phyloP scores from a whole-genome alignment of 1,140 invertebrate genomes.

The Ridgeia piscesae region DNA sequence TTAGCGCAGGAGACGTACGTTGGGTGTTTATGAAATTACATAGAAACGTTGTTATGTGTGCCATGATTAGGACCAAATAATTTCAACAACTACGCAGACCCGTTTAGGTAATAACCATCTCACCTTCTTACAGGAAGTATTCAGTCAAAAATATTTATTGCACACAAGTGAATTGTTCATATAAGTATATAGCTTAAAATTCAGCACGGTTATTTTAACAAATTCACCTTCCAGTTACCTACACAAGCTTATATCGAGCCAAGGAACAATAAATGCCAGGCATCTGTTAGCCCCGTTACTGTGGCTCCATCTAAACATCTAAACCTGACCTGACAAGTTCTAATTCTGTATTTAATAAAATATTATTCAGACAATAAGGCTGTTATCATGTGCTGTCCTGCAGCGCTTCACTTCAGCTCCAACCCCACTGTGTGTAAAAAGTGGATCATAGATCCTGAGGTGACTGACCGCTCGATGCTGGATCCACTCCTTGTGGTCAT shows the following conservation, averaged over 20 bases:
- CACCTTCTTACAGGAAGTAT: not conserved
- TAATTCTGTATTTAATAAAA: no score
- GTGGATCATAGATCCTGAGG: not conserved
- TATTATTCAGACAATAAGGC: no score
- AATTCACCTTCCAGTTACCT: not conserved
- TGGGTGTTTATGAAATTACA: not conserved
- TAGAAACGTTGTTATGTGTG: not conserved
- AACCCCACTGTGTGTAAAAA: no score
- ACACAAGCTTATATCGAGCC: not conserved
- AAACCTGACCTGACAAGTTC: no score
- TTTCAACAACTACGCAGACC: not conserved
- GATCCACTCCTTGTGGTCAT: slow-evolving; percentile 94
- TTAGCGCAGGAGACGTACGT: not conserved
- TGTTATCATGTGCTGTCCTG: no score
- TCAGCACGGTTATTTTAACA: not conserved
- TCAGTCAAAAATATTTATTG: not conserved
- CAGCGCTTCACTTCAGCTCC: no score
- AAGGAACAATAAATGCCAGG: no score
- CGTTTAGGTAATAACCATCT: not conserved
- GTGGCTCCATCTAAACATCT: no score
- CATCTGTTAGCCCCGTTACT: no score
- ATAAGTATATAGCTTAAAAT: not conserved
- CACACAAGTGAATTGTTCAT: not conserved
- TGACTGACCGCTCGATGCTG: slow-evolving; percentile 87
- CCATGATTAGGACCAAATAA: not conserved